A percentile compares a stretch with the other conserved stretches of the same genome.
phyloP scores from a whole-genome alignment of 2,113 vertebrate genomes.

The Sterrhoptilus dennistouni region DNA sequence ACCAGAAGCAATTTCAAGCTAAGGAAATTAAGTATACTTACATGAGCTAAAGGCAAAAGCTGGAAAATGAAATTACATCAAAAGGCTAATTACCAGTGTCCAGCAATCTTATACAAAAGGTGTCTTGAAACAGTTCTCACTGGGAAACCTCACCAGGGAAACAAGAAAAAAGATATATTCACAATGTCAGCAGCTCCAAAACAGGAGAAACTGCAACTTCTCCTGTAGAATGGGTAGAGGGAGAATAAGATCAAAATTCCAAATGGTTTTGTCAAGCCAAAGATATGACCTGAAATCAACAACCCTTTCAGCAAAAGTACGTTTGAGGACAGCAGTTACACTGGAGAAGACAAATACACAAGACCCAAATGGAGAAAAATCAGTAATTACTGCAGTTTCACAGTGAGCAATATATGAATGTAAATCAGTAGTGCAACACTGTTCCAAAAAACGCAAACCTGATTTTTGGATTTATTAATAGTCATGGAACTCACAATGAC shows the following conservation, averaged over 20 bases:
- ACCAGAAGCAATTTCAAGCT: not conserved
- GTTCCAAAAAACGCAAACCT: not conserved
- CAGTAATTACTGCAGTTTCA: not conserved
- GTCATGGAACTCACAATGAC: rapidly evolving
- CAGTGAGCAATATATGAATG: not conserved
- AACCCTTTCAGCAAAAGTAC: not conserved
- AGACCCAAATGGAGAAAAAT: not conserved
- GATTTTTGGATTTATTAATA: not conserved
- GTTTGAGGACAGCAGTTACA: not conserved
- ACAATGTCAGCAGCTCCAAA: not conserved
- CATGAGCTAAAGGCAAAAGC: not conserved
- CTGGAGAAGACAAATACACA: not conserved
- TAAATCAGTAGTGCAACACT: not conserved
- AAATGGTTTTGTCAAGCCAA: not conserved
- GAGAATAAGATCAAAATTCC: not conserved
- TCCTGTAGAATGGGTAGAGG: not conserved
- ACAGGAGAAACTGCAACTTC: not conserved
- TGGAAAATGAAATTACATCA: not conserved
- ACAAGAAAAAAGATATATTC: not conserved
- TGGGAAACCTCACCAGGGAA: not conserved
- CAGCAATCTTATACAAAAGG: not conserved
- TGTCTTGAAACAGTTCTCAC: not conserved
- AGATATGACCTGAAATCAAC: not conserved
- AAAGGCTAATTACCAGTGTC: not conserved
- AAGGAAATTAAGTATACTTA: not conserved